phyloP scores from a whole-genome alignment of 2,888 invertebrate genomes.

The Ochropleura leucogaster region DNA sequence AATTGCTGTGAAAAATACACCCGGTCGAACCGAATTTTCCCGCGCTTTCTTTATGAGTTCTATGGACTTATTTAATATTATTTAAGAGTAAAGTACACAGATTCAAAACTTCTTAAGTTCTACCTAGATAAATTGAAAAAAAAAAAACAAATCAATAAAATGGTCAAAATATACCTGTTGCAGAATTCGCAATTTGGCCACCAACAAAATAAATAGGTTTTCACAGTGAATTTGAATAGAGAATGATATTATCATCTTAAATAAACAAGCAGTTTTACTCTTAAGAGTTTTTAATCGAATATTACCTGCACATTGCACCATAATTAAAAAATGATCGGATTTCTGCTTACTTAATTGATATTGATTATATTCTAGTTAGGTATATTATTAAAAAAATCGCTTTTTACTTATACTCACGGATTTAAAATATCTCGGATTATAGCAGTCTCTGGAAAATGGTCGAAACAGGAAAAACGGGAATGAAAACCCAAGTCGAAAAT shows the following conservation, averaged over 20 bases:
- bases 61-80: background rate
- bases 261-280: slow-evolving; percentile 23
- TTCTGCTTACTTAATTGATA: no score
- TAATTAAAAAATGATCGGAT: background rate
- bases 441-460: slow-evolving; percentile 3
- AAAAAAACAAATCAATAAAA: background rate
- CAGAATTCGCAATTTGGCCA: background rate
- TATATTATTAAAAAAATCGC: background rate
- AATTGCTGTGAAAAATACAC: no score
- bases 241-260: background rate
- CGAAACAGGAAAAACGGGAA: slow-evolving; percentile 1
- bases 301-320: slow-evolving; percentile 26
- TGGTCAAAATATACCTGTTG: background rate
- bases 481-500: slow-evolving; percentile 4
- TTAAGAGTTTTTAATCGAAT: background rate
- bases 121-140: background rate
- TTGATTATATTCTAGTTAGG: no score
- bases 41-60: no score
- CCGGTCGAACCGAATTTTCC: no score
- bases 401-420: slow-evolving; percentile 12
- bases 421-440: background rate
- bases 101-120: background rate
- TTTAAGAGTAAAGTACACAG: background rate
- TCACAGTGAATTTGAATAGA: background rate
- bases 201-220: background rate